phyloP scores from a whole-genome alignment of 2,113 vertebrate genomes.

The Mus pahari region DNA sequence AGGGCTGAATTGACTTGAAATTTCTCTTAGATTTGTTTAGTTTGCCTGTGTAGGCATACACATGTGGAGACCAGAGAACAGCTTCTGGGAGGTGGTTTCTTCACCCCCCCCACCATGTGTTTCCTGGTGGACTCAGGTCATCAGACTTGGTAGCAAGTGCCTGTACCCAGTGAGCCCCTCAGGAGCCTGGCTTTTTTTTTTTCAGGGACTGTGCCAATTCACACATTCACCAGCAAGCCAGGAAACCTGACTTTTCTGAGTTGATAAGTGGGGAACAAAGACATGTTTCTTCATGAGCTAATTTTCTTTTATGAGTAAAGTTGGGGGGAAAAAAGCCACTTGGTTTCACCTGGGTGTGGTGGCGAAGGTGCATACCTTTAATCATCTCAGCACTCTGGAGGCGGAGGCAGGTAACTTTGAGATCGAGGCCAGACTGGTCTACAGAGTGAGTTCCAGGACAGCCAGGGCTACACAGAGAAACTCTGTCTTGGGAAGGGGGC shows the following conservation, averaged over 20 bases:
- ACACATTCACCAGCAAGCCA: neutral
- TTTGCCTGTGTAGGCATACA: neutral
- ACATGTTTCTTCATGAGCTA: neutral
- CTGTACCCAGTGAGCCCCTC: neutral
- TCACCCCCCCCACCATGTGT: neutral
- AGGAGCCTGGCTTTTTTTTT: neutral
- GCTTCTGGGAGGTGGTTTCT: neutral
- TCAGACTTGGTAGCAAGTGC: neutral
- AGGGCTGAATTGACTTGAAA: neutral
- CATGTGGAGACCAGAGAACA: neutral
- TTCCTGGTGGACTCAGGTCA: neutral
- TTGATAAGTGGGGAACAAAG: neutral
- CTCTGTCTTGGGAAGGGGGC: neutral
- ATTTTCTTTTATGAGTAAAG: constrained; percentile 51
- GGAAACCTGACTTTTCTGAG: neutral
- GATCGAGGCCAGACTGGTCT: neutral
- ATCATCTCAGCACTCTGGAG: neutral
- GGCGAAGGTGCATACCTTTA: neutral
- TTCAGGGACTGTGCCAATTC: neutral
- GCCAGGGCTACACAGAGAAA: neutral
- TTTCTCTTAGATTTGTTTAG: too few species aligned
- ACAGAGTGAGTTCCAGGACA: neutral
- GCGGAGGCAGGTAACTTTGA: neutral
- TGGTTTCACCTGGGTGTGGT: neutral
- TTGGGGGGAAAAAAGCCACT: neutral